Conservation (phyloP, 2,888 invertebrate species). For the Neoitamus cyanurus region DNA sequence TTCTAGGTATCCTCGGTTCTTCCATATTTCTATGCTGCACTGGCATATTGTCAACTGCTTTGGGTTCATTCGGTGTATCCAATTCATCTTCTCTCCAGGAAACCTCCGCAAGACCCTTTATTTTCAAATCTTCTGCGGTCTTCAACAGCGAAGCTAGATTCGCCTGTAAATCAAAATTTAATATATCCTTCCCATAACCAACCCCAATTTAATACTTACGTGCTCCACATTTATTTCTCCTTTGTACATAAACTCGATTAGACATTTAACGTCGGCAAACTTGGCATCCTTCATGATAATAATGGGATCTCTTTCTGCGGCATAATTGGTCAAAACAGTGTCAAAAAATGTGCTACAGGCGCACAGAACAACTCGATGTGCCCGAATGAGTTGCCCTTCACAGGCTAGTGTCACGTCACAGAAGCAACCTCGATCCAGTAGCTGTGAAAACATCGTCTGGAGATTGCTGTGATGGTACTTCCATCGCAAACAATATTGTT, state of each 20-base stretch:
- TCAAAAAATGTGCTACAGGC: slow-evolving; percentile 94
- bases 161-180: slow-evolving; percentile 71
- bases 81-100: slow-evolving; percentile 80
- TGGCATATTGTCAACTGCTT: slow-evolving; percentile 43
- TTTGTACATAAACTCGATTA: slow-evolving; percentile 95
- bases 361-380: slow-evolving; percentile 88
- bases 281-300: slow-evolving; percentile 91
- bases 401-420: slow-evolving; percentile 92
- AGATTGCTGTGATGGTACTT: slow-evolving; percentile 92
- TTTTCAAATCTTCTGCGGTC: slow-evolving; percentile 91
- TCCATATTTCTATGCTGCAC: slow-evolving; percentile 14
- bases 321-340: slow-evolving; percentile 80
- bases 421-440: slow-evolving; percentile 87
- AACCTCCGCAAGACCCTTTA: slow-evolving; percentile 91
- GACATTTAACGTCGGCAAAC: slow-evolving; percentile 87
- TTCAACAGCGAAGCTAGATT: slow-evolving; percentile 87
- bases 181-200: not conserved
- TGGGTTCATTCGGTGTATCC: slow-evolving; percentile 57
- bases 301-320: slow-evolving; percentile 83
- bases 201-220: slow-evolving; percentile 70
- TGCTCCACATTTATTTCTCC: slow-evolving; percentile 95
- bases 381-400: slow-evolving; percentile 81
- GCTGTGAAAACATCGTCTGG: slow-evolving; percentile 88
- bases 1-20: slow-evolving; percentile 58
- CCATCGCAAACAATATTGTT: slow-evolving; percentile 93